Conservation (phyloP, 2,797 vertebrate species). For the Sebastes vulpes region DNA sequence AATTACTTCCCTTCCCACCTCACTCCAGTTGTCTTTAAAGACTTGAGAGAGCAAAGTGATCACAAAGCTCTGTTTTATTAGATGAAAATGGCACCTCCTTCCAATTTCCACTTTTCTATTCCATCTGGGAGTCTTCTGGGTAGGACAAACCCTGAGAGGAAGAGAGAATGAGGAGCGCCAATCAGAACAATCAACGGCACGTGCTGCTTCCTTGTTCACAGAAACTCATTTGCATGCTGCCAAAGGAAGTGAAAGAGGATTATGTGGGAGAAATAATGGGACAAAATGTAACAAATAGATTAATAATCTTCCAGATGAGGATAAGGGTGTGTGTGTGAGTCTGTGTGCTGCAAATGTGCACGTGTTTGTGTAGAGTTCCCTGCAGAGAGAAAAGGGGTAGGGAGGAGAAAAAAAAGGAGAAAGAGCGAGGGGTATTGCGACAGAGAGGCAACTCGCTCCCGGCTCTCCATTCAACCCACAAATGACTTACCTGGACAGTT, state of each 20-base stretch:
- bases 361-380: constrained; percentile 32
- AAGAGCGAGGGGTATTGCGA: constrained; percentile 37
- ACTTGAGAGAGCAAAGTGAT: constrained; percentile 72
- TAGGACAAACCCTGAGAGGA: constrained; percentile 43
- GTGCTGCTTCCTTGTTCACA: constrained; percentile 87
- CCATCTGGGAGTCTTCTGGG: constrained; percentile 81
- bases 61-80: constrained; percentile 76
- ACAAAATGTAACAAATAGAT: constrained; percentile 89
- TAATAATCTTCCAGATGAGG: constrained; percentile 81
- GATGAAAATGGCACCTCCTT: constrained; percentile 67
- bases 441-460: constrained; percentile 66
- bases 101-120: constrained; percentile 65
- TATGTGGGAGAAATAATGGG: constrained; percentile 91
- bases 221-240: constrained; percentile 95
- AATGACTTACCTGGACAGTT: constrained; percentile 89
- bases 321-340: constrained; percentile 51
- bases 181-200: constrained; percentile 90
- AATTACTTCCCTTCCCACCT: constrained; percentile 53
- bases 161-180: constrained; percentile 73
- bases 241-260: constrained; percentile 92
- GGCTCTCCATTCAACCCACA: constrained; percentile 83
- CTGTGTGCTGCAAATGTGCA: constrained; percentile 22
- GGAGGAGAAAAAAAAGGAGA: not conserved
- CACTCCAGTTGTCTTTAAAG: constrained; percentile 60
- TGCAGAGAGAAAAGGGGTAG: constrained; percentile 11